These are phyloP conservation scores for Corythornis madagascariensis DNA, from an alignment of 2,113 vertebrate genomes.

Conservation along the genomic window DNA sequence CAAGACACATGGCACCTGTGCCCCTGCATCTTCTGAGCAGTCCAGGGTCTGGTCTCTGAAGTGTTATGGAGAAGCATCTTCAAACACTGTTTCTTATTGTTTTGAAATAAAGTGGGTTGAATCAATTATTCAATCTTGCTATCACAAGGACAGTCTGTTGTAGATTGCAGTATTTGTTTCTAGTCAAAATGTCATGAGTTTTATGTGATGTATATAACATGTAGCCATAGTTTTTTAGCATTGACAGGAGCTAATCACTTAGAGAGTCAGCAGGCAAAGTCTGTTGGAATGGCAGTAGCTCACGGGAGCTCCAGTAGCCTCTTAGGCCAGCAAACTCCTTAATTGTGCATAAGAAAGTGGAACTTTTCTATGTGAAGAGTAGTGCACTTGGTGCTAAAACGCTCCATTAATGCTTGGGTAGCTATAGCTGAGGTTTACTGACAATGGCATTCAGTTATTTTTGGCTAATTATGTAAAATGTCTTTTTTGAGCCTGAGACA, in stretches of 20 bases:
- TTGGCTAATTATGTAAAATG: neutral
- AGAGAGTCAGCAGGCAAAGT: neutral
- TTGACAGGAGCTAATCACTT: neutral
- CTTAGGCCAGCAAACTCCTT: neutral
- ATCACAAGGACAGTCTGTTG: neutral
- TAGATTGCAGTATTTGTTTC: neutral
- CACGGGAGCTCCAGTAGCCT: neutral
- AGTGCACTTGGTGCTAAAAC: neutral
- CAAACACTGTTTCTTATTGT: neutral
- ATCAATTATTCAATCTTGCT: neutral
- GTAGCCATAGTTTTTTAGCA: neutral
- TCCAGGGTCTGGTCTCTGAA: neutral
- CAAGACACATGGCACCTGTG: neutral
- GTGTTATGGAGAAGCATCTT: neutral
- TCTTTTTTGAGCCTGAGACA: neutral
- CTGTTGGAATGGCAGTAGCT: neutral
- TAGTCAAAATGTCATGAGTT: neutral
- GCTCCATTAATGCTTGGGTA: neutral
- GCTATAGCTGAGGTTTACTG: neutral
- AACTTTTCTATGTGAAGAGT: neutral
- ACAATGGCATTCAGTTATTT: neutral
- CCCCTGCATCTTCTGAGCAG: neutral
- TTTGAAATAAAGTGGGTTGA: neutral
- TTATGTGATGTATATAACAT: neutral
- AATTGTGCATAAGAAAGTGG: neutral